Conservation (phyloP, 1,140 invertebrate genomes). For the Pseudachorutes palmiensis region DNA sequence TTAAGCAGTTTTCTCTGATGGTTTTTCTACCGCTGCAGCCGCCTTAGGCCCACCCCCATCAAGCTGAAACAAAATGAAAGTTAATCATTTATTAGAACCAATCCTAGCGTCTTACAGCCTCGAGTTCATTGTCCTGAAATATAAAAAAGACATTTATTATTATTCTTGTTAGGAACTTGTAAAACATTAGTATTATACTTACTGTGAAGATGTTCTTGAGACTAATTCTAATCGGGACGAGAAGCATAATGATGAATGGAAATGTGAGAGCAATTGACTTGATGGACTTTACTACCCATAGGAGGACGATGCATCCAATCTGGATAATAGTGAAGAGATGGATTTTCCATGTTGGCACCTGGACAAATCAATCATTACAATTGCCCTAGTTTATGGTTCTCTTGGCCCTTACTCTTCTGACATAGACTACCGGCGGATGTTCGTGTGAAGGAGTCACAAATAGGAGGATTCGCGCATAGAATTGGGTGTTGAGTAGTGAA, state of each 20-base stretch:
- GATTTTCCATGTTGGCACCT: slow-evolving; percentile 85
- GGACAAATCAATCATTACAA: background rate
- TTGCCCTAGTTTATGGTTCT: background rate
- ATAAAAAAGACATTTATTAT: too few species aligned
- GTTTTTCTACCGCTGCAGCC: background rate
- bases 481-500: slow-evolving; percentile 51
- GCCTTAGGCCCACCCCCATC: background rate
- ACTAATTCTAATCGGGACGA: slow-evolving; percentile 74
- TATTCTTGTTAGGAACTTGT: too few species aligned
- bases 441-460: slow-evolving; percentile 57
- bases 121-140: slow-evolving; percentile 66
- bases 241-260: slow-evolving; percentile 82
- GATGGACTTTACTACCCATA: slow-evolving; percentile 76
- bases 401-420: slow-evolving; percentile 12
- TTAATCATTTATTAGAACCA: background rate
- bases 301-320: slow-evolving; percentile 60
- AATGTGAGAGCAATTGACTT: slow-evolving; percentile 76
- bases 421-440: slow-evolving; percentile 45
- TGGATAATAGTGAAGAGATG: slow-evolving; percentile 81
- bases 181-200: too few species aligned
- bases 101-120: slow-evolving; percentile 60
- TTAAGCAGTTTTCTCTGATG: background rate
- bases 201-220: slow-evolving; percentile 66
- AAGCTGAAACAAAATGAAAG: slow-evolving; percentile 1
- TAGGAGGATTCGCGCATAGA: slow-evolving; percentile 51